Evolutionary conservation across 2,888 invertebrate species (phyloP).

Genomic region (Pollenia angustigena): DNA sequence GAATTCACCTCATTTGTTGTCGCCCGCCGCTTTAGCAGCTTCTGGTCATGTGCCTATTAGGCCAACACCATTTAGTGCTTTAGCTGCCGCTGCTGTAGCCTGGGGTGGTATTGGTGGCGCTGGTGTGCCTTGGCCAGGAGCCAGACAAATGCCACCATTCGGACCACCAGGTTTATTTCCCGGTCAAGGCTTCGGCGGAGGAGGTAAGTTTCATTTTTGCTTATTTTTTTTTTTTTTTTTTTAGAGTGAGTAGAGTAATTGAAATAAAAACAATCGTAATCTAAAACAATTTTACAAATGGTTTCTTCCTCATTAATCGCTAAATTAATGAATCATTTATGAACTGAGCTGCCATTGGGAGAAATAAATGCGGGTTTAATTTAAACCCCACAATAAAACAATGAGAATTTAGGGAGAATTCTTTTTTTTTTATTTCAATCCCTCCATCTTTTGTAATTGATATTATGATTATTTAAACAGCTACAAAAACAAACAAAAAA

Average conservation of each 20-base stretch:
- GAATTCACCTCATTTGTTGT: constrained; percentile 80
- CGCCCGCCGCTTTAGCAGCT: constrained; percentile 83
- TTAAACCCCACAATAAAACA: constrained; percentile 43
- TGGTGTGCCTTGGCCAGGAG: constrained; percentile 86
- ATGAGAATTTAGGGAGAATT: constrained; percentile 32
- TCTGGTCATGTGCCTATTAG: constrained; percentile 87
- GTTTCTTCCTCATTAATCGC: constrained; percentile 60
- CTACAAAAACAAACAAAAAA: constrained; percentile 19
- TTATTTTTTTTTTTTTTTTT: background rate
- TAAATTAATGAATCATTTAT: constrained; percentile 49
- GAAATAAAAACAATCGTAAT: constrained; percentile 21
- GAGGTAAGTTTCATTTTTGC: constrained; percentile 84
- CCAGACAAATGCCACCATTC: constrained; percentile 87
- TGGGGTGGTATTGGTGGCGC: constrained; percentile 87
- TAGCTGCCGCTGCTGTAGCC: constrained; percentile 90
- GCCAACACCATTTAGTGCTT: constrained; percentile 91
- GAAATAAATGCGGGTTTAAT: constrained; percentile 39
- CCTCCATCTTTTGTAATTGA: constrained; percentile 43
- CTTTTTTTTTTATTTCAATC: background rate
- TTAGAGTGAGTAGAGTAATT: background rate
- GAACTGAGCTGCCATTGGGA: constrained; percentile 5
- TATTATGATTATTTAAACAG: constrained; percentile 7
- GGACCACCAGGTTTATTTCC: constrained; percentile 88
- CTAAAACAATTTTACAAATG: constrained; percentile 38
- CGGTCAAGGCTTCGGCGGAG: constrained; percentile 86